Evolutionary conservation across 2,888 invertebrate genomes (phyloP).

Genomic region (Eurytoma californica): DNA sequence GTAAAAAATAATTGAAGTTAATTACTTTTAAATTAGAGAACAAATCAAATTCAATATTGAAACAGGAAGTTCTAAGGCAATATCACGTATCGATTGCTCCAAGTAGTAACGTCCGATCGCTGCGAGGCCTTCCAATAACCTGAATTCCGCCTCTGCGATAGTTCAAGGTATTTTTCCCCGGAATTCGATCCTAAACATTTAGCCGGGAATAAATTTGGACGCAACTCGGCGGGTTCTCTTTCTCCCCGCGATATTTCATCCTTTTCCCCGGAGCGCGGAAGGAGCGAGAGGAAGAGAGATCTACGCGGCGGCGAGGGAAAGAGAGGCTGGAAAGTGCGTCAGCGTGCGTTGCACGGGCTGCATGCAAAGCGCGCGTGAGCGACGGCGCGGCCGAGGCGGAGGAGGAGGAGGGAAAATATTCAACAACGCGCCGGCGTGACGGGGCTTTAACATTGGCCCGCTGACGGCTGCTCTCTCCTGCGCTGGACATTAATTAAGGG

Average conservation of each 20-base stretch:
- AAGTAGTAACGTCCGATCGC: too few relatives aligned
- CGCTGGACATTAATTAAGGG: constrained; percentile 57
- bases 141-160: too few relatives aligned
- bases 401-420: constrained; percentile 39
- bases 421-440: constrained; percentile 52
- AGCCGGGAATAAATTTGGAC: constrained; percentile 48
- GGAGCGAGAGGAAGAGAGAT: constrained; percentile 16
- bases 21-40: too few relatives aligned
- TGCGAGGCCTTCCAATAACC: too few relatives aligned
- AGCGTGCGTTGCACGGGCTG: constrained; percentile 35
- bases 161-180: not conserved
- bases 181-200: constrained; percentile 51
- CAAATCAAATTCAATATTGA: too few relatives aligned
- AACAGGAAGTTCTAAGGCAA: too few relatives aligned
- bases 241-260: constrained; percentile 53
- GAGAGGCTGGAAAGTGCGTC: constrained; percentile 45
- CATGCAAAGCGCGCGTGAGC: constrained; percentile 44
- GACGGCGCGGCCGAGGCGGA: constrained; percentile 31
- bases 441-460: constrained; percentile 56
- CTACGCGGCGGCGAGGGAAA: not conserved
- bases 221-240: constrained; percentile 17
- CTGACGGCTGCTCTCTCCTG: constrained; percentile 49
- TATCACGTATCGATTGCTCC: too few relatives aligned
- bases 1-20: too few relatives aligned
- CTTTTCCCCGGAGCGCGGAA: constrained; percentile 41